Conservation (phyloP, 2,888 invertebrate species). For the Ochropacha duplaris region DNA sequence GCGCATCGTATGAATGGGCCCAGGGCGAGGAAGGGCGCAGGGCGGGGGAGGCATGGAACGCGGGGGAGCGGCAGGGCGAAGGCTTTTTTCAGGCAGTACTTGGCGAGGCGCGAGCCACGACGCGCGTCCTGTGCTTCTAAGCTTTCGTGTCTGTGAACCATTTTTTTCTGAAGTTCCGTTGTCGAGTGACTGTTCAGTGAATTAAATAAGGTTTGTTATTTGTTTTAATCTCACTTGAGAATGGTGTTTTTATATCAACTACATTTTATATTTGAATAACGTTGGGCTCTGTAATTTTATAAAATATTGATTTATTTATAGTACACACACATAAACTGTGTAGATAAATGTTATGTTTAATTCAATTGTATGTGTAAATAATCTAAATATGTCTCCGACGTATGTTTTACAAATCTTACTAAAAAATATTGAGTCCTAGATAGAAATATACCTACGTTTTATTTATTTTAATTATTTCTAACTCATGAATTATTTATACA, state of each 20-base stretch:
- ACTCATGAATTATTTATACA: constrained; percentile 19
- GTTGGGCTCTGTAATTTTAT: not conserved
- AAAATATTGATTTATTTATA: too few relatives aligned
- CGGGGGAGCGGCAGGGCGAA: constrained; percentile 43
- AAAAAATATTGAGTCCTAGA: too few relatives aligned
- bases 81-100: constrained; percentile 82
- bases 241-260: too few relatives aligned
- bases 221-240: too few relatives aligned
- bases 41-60: constrained; percentile 31
- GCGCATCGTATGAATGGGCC: constrained; percentile 55
- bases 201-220: constrained; percentile 13
- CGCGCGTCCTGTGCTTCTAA: constrained; percentile 50
- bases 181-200: constrained; percentile 16
- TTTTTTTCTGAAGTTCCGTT: constrained; percentile 12
- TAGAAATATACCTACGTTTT: not conserved
- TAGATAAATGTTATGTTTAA: too few relatives aligned
- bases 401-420: too few relatives aligned
- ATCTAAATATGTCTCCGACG: too few relatives aligned
- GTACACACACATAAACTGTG: too few relatives aligned
- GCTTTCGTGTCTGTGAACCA: constrained; percentile 16
- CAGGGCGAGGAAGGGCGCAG: constrained; percentile 43
- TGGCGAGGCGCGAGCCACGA: constrained; percentile 53
- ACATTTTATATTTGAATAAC: not conserved
- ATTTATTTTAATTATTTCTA: not conserved
- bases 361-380: too few relatives aligned